Base-by-base conservation (phyloP, 2,888 invertebrate genomes). In the Epistrophe grossulariae region DNA sequence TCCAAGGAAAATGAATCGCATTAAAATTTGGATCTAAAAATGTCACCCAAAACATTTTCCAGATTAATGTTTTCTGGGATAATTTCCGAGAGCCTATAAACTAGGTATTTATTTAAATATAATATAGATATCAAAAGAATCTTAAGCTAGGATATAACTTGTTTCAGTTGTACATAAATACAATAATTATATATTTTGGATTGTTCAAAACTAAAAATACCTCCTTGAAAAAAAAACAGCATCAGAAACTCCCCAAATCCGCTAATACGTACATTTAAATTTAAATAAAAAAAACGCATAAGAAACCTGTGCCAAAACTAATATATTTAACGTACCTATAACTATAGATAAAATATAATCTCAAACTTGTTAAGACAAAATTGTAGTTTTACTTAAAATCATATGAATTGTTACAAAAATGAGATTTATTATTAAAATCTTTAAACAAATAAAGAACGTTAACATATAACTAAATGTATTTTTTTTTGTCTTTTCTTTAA, bases 341-440 rank as follows among this genome's bases (percentile, higher is more conserved):
- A 76, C 76, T 72, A 50, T 40, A 79, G 57, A 68, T 70, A 48
- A 43, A 62, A 80, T 35, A 60, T 76, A 77, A 59, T 80, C 68
- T 71, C 48, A 64, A 76, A 66, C 52, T 68, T 84, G 84, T 84
- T 84, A 62, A 60, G 43, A 10, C 9, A 66, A 81, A 76, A 28
- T 57, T 80, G 72, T 84, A 77, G 66, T 77, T 79, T 66, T 59
- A 71, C 24, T 57, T 43, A 62, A 80, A 80, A 72, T 45, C 40
- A 71, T 76, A 72, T 72, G 35, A 66, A 79, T 64, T 80, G 80
- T 84, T 80, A 74, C 8, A 52, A 62, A 70, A 48, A 24, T 11
- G 43, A 15, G 43, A 43, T 76, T 48, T 71, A 57, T 71, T 59
- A 31, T 72, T 80, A 24, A 38, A 72, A 59, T 68, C 15, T 77